Evolutionary conservation across 2,888 invertebrate species (phyloP).

Genomic region (Leistus spinibarbis): DNA sequence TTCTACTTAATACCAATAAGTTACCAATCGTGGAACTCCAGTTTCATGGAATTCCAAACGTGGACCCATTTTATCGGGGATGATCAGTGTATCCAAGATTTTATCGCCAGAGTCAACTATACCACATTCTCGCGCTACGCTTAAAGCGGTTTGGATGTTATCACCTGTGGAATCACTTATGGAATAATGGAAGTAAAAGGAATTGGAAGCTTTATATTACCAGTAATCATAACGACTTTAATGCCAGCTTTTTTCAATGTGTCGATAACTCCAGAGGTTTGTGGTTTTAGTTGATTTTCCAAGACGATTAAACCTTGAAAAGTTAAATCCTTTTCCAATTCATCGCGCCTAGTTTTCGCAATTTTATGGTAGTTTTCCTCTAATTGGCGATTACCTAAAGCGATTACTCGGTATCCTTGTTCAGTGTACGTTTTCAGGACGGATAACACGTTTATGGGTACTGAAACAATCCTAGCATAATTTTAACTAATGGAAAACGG

Average conservation of each 20-base stretch:
- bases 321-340: slow-evolving; percentile 79
- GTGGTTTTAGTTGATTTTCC: slow-evolving; percentile 91
- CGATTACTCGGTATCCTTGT: slow-evolving; percentile 91
- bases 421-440: slow-evolving; percentile 83
- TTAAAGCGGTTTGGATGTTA: slow-evolving; percentile 88
- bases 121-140: slow-evolving; percentile 89
- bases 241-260: slow-evolving; percentile 83
- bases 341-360: slow-evolving; percentile 72
- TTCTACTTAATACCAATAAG: slow-evolving; percentile 5
- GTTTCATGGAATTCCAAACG: slow-evolving; percentile 35
- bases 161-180: slow-evolving; percentile 64
- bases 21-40: slow-evolving; percentile 19
- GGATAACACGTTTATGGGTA: slow-evolving; percentile 77
- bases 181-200: background rate
- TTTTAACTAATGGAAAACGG: background rate
- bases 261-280: slow-evolving; percentile 79
- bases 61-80: slow-evolving; percentile 44
- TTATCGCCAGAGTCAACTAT: slow-evolving; percentile 64
- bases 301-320: slow-evolving; percentile 90
- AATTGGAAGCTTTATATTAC: slow-evolving; percentile 54
- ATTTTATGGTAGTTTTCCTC: slow-evolving; percentile 68
- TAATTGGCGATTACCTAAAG: slow-evolving; percentile 75
- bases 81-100: slow-evolving; percentile 42
- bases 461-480: no score
- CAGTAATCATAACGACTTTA: slow-evolving; percentile 95